Evolutionary conservation across 2,113 vertebrate species (phyloP), one percentile per base, ranked within the genome.

Genomic region (Xenus cinereus): DNA sequence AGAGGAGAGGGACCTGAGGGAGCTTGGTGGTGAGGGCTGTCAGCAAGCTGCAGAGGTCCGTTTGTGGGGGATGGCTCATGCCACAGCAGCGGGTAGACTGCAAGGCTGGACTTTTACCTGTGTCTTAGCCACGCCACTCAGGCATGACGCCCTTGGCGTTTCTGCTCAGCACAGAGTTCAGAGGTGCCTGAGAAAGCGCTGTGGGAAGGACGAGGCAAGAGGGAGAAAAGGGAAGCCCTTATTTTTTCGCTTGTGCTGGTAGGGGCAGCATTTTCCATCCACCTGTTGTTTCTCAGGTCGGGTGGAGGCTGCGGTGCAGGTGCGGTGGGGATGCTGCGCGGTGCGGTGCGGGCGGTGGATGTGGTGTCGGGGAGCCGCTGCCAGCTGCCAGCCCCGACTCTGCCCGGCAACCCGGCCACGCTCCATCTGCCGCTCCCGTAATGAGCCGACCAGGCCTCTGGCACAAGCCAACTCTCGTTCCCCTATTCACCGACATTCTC

Each of bases 361-460:
- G 32, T 5, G 66, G 20, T 30, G 92, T 37, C 13, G 64, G 23
- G 56, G 56, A 84, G 80, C 67, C 24, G 69, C 43, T 74, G 78
- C 82, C 96, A 96, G 96, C 96, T 94, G 90, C 84, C 91, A 37
- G 62, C 71, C 68, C 82, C 45, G 56, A 79, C 92, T 98, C 98
- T 98, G 98, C 98, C 97, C 96, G 43, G 98, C 98, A 98, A 98
- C 98, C 91, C 72, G 96, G 96, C 97, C 97, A 97, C 94, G 96
- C 97, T 98, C 98, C 98, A 98, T 98, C 98, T 98, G 98, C 98
- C 24, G 96, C 96, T 93, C 92, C 97, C 87, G 77, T 95, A 98
- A 97, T 98, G 97, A 98, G 97, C 63, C 90, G 87, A 95, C 74
- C 90, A 63, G 79, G 83, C 91, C 94, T 94, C 97, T 97, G 98